Base-by-base conservation (phyloP, 92 coral and sea anemone species). In the Epizoanthus scotinus region DNA sequence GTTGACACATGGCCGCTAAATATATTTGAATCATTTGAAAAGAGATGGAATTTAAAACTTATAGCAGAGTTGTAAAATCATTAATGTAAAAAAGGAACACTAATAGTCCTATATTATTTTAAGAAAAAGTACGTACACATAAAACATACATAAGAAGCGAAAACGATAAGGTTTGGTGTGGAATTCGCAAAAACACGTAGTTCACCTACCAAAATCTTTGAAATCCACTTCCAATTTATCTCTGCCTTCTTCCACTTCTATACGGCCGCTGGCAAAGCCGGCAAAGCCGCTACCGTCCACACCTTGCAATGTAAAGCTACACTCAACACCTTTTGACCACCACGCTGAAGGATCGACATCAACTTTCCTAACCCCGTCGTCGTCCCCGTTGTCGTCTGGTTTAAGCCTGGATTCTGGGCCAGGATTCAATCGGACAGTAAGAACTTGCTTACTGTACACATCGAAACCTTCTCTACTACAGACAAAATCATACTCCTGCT, bases 311-410 rank as follows among this genome's bases (percentile, higher is more conserved):
- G 61, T 14, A 28, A 70, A 70, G 6, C 40, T 10, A 19, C 47
- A 8, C 1, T 49, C 58, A 14, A 14, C 24, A 5, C 77, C 77
- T 9, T 17, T 25, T 26, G 77, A 70, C 61, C 77, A 70, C 77
- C 59, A 70, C 6, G 77, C 2, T 0, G 58, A 47, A 21, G 26
- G 12, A 20, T 65, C 28, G 28, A 70, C 77, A 10, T 8, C 77
- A 3, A 47, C 3, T 25, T 70, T 14, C 24, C 18, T 70, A 29
- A 25, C 52, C 1, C n/a, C n/a, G n/a, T n/a, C n/a, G n/a, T n/a
- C n/a, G n/a, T n/a, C n/a, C n/a, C 59, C 77, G 7, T 70, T 7
- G 14, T 49, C 77, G 24, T 50, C 12, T n/a, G 28, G 38, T 10
- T 21, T 60, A 42, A 49, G 55, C n/a, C 13, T 70, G 59, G 58